Evolutionary conservation across 2,797 vertebrate genomes (phyloP).

Genomic region (Silurus aristotelis): DNA sequence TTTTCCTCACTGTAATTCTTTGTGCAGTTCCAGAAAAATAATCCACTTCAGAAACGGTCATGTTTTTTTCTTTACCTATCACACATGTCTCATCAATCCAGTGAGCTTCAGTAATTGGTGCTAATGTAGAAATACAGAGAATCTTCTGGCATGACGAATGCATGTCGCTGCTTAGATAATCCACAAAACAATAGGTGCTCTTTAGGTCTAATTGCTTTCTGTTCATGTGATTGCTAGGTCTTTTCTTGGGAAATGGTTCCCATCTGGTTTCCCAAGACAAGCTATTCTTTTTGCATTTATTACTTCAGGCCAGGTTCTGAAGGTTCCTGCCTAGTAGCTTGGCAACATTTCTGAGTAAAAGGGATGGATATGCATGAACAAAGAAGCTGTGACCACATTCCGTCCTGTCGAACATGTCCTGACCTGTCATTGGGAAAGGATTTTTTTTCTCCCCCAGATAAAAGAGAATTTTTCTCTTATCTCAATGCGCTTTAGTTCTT

Average conservation of each 20-base stretch:
- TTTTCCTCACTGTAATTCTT: too few relatives aligned
- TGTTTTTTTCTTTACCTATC: not conserved
- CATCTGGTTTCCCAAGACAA: conserved; percentile 5
- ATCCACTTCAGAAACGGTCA: not conserved
- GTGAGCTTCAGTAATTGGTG: not conserved
- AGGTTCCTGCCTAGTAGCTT: conserved; percentile 18
- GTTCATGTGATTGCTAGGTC: not conserved
- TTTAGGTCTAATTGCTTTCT: conserved; percentile 22
- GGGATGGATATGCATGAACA: conserved; percentile 20
- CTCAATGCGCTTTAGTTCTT: conserved; percentile 25
- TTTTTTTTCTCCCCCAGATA: conserved; percentile 22
- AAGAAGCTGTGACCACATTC: conserved; percentile 37
- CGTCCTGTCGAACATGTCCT: conserved; percentile 31
- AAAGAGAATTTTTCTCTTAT: conserved; percentile 27
- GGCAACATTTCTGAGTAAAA: conserved; percentile 28
- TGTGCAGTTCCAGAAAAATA: not conserved
- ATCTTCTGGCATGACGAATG: conserved; percentile 3
- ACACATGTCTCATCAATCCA: not conserved
- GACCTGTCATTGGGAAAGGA: conserved; percentile 36
- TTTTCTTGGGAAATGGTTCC: not conserved
- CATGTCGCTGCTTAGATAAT: conserved; percentile 2
- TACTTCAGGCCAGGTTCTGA: conserved; percentile 27
- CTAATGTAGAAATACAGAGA: not conserved
- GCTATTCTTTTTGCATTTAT: conserved; percentile 35
- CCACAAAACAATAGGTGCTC: conserved; percentile 16